Evolutionary conservation across 2,888 invertebrate species (phyloP).

Genomic region (Lasioglossum lativentre): DNA sequence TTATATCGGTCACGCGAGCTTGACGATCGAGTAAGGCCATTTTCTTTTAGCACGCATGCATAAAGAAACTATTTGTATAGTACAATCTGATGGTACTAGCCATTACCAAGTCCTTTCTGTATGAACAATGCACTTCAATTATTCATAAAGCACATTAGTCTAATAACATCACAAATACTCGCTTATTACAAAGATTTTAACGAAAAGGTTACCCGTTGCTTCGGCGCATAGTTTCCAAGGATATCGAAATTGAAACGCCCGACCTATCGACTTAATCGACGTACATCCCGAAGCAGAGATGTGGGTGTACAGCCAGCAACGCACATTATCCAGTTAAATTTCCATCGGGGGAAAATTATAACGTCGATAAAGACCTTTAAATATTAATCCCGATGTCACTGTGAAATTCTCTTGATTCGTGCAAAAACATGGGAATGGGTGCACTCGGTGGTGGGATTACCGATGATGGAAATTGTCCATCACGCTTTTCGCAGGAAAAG

Average conservation of each 20-base stretch:
- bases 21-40: conserved; percentile 27
- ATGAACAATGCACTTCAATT: neutral
- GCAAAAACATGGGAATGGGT: neutral
- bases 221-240: neutral
- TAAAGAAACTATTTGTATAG: conserved; percentile 11
- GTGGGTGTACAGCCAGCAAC: neutral
- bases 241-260: neutral
- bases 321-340: neutral
- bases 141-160: neutral
- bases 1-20: conserved; percentile 32
- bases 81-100: conserved; percentile 12
- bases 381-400: neutral
- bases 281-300: neutral
- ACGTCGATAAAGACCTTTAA: neutral
- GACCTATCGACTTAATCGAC: neutral
- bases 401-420: neutral
- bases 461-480: neutral
- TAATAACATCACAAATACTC: neutral
- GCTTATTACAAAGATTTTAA: neutral
- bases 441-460: neutral
- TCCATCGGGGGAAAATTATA: neutral
- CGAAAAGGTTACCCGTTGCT: neutral
- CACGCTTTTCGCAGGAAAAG: neutral
- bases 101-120: neutral
- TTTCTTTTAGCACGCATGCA: conserved; percentile 13